A percentile compares a stretch with the other conserved stretches of the same genome.
phyloP scores from a whole-genome alignment of 2,888 invertebrate genomes.

The Pseudanteris insignis region DNA sequence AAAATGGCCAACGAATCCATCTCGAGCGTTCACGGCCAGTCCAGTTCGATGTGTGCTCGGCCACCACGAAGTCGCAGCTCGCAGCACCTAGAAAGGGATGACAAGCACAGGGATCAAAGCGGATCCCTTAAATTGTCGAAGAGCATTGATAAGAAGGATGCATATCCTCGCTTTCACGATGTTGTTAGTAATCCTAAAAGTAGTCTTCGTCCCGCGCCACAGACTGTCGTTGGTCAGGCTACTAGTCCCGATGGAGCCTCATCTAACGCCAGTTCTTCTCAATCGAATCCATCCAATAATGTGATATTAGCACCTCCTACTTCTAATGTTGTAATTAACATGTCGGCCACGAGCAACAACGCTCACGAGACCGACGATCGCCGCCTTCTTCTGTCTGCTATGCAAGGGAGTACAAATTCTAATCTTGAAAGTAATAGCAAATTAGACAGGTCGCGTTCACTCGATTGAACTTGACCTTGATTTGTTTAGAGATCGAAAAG shows the following conservation, averaged over 20 bases:
- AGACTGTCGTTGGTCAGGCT: slow-evolving; percentile 22
- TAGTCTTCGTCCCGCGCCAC: slow-evolving; percentile 20
- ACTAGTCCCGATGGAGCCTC: slow-evolving; percentile 30
- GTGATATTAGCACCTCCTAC: slow-evolving; percentile 63
- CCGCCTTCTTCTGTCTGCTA: slow-evolving; percentile 48
- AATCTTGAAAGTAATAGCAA: slow-evolving; percentile 65
- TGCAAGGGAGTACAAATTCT: slow-evolving; percentile 55
- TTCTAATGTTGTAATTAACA: slow-evolving; percentile 49
- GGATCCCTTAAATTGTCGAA: slow-evolving; percentile 53
- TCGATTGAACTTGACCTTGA: slow-evolving; percentile 54
- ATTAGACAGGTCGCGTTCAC: slow-evolving; percentile 63
- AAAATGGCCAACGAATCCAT: slow-evolving; percentile 25
- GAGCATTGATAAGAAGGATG: slow-evolving; percentile 29
- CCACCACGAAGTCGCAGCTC: slow-evolving; percentile 30
- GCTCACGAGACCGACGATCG: slow-evolving; percentile 46
- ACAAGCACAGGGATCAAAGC: slow-evolving; percentile 44
- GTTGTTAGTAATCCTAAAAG: slow-evolving; percentile 20
- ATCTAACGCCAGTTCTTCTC: slow-evolving; percentile 44
- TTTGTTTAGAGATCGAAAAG: slow-evolving; percentile 19
- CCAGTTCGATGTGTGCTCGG: slow-evolving; percentile 1
- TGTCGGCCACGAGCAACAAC: slow-evolving; percentile 47
- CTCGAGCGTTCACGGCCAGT: slow-evolving; percentile 38
- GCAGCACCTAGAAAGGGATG: slow-evolving; percentile 14
- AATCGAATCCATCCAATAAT: slow-evolving; percentile 66
- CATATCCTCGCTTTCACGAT: slow-evolving; percentile 19